Evolutionary conservation across 1,140 invertebrate species (phyloP), one percentile per base, ranked within the genome.

Genomic region (Aradophagus sp.): DNA sequence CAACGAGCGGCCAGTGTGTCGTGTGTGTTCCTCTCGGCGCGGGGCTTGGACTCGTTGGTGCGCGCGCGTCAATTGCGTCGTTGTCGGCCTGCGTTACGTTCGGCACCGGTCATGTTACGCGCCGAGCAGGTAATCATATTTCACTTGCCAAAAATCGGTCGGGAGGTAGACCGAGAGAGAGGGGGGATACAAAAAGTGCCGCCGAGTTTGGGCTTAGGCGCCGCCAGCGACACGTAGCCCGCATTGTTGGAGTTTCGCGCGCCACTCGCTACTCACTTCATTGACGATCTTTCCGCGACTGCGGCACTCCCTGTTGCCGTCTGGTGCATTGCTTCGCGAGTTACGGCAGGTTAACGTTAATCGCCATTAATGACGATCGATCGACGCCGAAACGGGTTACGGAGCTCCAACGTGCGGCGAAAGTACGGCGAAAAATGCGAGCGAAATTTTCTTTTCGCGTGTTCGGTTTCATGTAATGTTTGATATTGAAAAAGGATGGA

Each of bases 31-130:
- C 38, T 36, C 31, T 29, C 20, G 44, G 10, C 56, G 45, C 56
- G 42, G 39, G 29, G 4, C 42, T 41, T 29, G 17, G 6, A 41
- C 35, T 42, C 13, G 41, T 56, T 29, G 36, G 39, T 56, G 52
- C 27, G 44, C 29, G 56, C 29, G 26, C 41, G 44, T 5, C 4
- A 61, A 19, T 61, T 61, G 56, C 56, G 44, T 58, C 27, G 44
- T 35, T 5, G 44, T 58, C 27, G 44, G 44, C 7, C 56, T 11
- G 32, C 31, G 31, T 31, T 34, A 26, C 39, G 16, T 63, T 53
- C 48, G 59, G 39, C 48, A 55, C 59, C 47, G 59, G 59, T 62
- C 59, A 62, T 62, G 59, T 45, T 61, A 61, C 44, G 59, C 39
- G 59, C 47, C 59, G 47, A 62, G 59, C 59, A 62, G 59, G 58